Conservation (phyloP, 2,888 invertebrate species). For the Argyresthia albistria region DNA sequence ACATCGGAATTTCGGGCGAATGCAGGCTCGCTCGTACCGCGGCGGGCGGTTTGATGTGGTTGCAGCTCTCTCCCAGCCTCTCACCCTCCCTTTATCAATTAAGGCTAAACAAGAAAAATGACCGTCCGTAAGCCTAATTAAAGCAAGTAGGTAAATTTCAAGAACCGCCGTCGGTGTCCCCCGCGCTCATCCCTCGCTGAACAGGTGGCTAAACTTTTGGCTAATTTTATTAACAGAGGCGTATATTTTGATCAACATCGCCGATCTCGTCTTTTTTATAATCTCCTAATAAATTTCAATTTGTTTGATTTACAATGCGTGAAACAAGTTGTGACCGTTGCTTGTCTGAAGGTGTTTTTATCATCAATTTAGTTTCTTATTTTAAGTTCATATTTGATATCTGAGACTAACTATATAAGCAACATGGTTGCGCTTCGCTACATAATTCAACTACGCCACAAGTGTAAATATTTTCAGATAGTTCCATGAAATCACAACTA, state of each 20-base stretch:
- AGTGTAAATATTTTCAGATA: background rate
- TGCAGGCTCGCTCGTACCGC: conserved; percentile 12
- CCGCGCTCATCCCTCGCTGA: conserved; percentile 27
- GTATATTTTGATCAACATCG: conserved; percentile 50
- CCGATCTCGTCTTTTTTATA: conserved; percentile 28
- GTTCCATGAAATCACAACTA: too few species aligned
- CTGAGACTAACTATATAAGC: too few species aligned
- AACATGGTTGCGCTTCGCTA: background rate
- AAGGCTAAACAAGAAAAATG: conserved; percentile 68
- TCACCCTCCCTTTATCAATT: conserved; percentile 59
- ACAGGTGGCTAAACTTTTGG: conserved; percentile 58
- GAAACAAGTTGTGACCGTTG: background rate
- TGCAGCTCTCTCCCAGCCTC: conserved; percentile 19
- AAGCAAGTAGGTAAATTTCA: conserved; percentile 35
- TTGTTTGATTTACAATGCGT: conserved; percentile 8
- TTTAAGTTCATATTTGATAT: too few species aligned
- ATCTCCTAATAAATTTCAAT: conserved; percentile 27
- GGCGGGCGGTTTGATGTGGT: conserved; percentile 30
- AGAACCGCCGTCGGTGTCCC: conserved; percentile 6
- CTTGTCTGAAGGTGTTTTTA: background rate
- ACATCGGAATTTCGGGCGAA: conserved; percentile 17
- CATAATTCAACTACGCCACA: background rate
- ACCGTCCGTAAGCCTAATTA: conserved; percentile 62
- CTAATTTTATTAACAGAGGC: conserved; percentile 48
- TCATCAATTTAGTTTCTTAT: too few species aligned